Conservation (phyloP, 2,113 vertebrate genomes). For the Microtus pennsylvanicus region DNA sequence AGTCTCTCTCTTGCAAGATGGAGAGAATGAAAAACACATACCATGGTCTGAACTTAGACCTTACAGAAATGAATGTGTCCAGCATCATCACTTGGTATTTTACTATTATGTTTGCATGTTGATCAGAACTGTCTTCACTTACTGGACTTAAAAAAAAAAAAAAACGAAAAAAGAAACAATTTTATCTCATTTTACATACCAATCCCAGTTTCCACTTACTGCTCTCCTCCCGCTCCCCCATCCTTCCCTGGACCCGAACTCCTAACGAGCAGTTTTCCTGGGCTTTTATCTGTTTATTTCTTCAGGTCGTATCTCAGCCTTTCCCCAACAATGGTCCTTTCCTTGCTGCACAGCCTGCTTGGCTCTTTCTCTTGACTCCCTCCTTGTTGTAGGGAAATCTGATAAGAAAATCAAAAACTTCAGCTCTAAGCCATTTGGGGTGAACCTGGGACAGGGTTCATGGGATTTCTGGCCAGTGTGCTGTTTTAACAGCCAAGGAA, state of each 20-base stretch:
- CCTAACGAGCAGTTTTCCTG: too few species aligned
- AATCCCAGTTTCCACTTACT: too few species aligned
- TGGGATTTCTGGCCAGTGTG: background rate
- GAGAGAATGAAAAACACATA: background rate
- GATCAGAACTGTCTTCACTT: background rate
- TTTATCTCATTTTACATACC: too few species aligned
- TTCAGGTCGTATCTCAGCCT: background rate
- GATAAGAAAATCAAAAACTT: background rate
- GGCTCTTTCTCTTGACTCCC: background rate
- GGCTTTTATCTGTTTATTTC: background rate
- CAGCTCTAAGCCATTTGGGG: fast-evolving
- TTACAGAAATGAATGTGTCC: background rate
- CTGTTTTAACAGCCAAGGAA: background rate
- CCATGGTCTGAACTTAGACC: background rate
- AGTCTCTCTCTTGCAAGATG: background rate
- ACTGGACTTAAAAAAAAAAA: too few species aligned
- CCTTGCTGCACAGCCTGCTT: background rate
- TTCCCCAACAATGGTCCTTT: background rate
- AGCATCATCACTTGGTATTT: background rate
- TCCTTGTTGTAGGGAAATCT: background rate
- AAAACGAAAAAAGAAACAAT: too few species aligned
- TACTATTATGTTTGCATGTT: background rate
- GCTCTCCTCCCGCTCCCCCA: too few species aligned
- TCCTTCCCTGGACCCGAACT: too few species aligned
- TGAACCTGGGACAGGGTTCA: background rate